Conservation (phyloP, 2,797 vertebrate genomes). For the Meda fulgida region DNA sequence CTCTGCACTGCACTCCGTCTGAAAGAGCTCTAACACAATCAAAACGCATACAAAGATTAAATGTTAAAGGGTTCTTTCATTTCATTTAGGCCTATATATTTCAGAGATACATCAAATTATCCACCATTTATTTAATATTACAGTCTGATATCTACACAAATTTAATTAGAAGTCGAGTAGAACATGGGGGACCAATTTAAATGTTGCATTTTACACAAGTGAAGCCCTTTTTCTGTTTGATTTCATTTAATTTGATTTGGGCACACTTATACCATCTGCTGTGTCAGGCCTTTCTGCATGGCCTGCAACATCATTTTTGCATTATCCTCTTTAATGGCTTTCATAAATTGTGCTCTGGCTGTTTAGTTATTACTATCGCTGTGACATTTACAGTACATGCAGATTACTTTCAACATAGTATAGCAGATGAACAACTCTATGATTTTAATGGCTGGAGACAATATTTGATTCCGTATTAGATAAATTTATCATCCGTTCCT, state of each 20-base stretch:
- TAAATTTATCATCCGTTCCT: constrained; percentile 29
- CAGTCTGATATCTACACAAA: constrained; percentile 38
- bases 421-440: constrained; percentile 26
- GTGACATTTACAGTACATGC: constrained; percentile 52
- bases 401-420: constrained; percentile 46
- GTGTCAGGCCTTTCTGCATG: constrained; percentile 15
- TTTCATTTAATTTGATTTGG: constrained; percentile 39
- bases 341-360: constrained; percentile 50
- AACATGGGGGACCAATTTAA: constrained; percentile 17
- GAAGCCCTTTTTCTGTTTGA: constrained; percentile 26
- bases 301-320: constrained; percentile 43
- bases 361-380: constrained; percentile 27
- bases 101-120: constrained; percentile 22
- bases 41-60: not conserved
- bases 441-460: constrained; percentile 34
- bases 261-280: constrained; percentile 44
- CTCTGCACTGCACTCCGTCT: not conserved
- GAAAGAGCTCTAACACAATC: not conserved
- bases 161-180: constrained; percentile 19
- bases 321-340: constrained; percentile 37
- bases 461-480: constrained; percentile 45
- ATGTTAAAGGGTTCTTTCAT: constrained; percentile 21
- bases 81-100: constrained; percentile 7
- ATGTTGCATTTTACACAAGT: not conserved
- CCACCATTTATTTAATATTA: constrained; percentile 40